Evolutionary conservation across 2,113 vertebrate genomes (phyloP).

Genomic region (Silurus glanis): DNA sequence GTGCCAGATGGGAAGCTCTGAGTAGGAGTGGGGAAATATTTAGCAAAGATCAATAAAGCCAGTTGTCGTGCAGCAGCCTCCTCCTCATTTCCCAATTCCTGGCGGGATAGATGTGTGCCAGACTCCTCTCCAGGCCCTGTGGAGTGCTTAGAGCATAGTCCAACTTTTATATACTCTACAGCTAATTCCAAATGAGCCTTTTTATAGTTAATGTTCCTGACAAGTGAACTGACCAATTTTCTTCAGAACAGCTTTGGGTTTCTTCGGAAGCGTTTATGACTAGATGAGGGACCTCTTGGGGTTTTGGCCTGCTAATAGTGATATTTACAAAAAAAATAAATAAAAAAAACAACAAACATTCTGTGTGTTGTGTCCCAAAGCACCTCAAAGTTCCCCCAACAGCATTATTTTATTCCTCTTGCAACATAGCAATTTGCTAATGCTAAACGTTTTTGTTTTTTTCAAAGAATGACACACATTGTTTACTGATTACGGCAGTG

Average conservation of each 20-base stretch:
- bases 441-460: background rate
- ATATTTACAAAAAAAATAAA: background rate
- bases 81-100: constrained; percentile 5
- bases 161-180: constrained; percentile 7
- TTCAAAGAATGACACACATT: background rate
- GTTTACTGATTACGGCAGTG: no score
- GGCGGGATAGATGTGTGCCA: constrained; percentile 37
- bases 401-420: background rate
- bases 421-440: background rate
- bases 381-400: background rate
- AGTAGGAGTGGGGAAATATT: constrained; percentile 31
- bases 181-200: background rate
- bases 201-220: background rate
- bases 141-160: background rate
- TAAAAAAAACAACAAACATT: background rate
- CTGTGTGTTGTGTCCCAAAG: background rate
- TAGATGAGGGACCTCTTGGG: background rate
- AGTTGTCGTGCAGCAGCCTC: constrained; percentile 22
- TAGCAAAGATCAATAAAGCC: constrained; percentile 46
- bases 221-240: background rate
- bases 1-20: background rate
- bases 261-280: background rate
- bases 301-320: background rate
- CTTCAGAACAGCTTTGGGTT: background rate
- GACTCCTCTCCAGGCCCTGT: background rate